Evolutionary conservation across 2,113 vertebrate genomes (phyloP), one percentile per base, ranked within the genome.

Genomic region (Chionomys nivalis): DNA sequence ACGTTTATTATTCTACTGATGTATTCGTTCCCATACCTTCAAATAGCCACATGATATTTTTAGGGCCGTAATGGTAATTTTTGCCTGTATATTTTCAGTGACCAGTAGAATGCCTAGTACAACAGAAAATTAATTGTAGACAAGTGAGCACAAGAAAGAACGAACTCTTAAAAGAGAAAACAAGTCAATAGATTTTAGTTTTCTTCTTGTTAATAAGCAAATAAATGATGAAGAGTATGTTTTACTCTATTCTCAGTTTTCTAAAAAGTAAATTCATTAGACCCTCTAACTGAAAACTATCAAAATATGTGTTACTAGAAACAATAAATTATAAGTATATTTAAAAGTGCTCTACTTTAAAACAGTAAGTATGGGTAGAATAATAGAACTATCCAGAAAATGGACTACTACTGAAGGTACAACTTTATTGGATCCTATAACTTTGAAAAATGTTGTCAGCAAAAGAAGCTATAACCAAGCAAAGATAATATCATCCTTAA

Each of bases 381-480:
- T 11, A 63, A 72, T 28, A 58, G 61, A 24, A 87, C 77, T 82
- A n/a, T 82, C 23, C 73, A 39, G 65, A 63, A 83, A 78, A 79
- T 24, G 24, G 1, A 61, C 36, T 39, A 17, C 6, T 12, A 12
- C 4, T 61, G 13, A 61, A 28, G 11, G n/a, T 61, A 63, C 24
- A 83, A 6, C 55, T 42, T 39, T 63, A 39, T 42, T 83, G n/a
- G 26, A 83, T 63, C n/a, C 81, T 63, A 63, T 63, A 70, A 42
- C 16, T 77, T 65, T 87, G 73, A 82, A 89, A 96, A 76, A 19
- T 26, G 89, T 44, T 65, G 17, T 89, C 47, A 70, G 31, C 55
- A 89, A 90, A 92, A 49, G 24, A 83, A 92, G 79, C 78, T 72
- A 77, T 75, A 65, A 61, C 77, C 89, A 86, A 85, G 44, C 7